Conservation (phyloP, 2,797 vertebrate species). For the Coregonus suidteri region DNA sequence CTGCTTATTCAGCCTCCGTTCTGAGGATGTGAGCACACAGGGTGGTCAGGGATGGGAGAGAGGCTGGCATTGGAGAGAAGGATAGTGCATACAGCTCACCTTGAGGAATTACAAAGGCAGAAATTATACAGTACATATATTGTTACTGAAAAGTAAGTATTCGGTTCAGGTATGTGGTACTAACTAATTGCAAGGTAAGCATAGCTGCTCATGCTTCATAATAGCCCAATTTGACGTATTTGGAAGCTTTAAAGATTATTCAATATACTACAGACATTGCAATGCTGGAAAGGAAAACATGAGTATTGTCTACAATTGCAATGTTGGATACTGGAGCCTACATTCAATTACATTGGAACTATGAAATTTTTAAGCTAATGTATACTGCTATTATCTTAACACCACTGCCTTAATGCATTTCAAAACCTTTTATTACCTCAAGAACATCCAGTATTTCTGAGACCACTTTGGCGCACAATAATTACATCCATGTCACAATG, state of each 20-base stretch:
- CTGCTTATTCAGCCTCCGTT: slow-evolving; percentile 36
- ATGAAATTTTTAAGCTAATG: background rate
- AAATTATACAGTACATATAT: background rate
- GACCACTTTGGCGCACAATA: background rate
- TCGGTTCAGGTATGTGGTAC: background rate
- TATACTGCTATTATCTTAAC: background rate
- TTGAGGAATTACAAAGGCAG: background rate
- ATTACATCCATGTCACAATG: background rate
- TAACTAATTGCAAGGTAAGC: slow-evolving; percentile 24
- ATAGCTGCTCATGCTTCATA: slow-evolving; percentile 48
- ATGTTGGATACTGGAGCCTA: background rate
- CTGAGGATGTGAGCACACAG: slow-evolving; percentile 17
- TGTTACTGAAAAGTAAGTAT: background rate
- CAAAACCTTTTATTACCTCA: background rate
- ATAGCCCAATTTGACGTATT: slow-evolving; percentile 49
- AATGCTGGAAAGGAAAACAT: slow-evolving; percentile 58
- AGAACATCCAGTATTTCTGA: background rate
- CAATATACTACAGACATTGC: slow-evolving; percentile 13
- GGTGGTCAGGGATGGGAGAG: slow-evolving; percentile 24
- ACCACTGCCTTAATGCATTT: background rate
- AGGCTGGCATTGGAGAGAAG: slow-evolving; percentile 15
- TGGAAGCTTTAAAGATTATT: slow-evolving; percentile 16
- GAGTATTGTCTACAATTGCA: slow-evolving; percentile 34
- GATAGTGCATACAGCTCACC: background rate
- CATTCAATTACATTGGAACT: background rate